Evolutionary conservation across 2,888 invertebrate species (phyloP), one percentile per base, ranked within the genome.

Genomic region (Clivina fossor): DNA sequence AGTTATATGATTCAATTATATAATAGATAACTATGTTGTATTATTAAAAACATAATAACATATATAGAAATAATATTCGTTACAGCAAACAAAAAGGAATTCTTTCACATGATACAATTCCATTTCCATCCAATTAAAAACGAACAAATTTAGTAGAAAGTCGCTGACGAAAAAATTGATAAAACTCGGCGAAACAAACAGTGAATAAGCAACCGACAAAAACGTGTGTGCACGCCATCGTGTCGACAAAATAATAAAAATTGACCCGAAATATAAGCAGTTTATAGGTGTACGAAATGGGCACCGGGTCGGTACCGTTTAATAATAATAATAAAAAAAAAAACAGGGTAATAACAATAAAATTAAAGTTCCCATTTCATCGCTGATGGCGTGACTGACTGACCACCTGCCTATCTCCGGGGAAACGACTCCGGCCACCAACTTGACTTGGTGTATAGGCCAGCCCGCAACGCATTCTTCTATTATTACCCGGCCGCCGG

Each of bases 341-440:
- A 41, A 51, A 51, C 51, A 51, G 33, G 22, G 51, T 43, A 51
- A 51, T 51, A 51, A 51, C 51, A 41, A 51, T 51, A 51, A 51
- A 41, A 51, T 51, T 51, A 51, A 41, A 51, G 43, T 43, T 33
- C 32, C 30, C 43, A 26, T 43, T 53, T 53, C 44, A 53, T 53
- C 26, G 44, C 44, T 35, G 40, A 50, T 50, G 24, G 43, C 43
- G 43, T 43, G 43, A 43, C 43, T 18, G 15, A 38, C 15, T n/a
- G 16, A n/a, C n/a, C 16, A 5, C 38, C 8, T 5, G 38, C 3
- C n/a, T 18, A n/a, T 18, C 38, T 38, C 33, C 5, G 15, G 15
- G 15, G 15, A 7, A 9, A 24, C 26, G 35, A 11, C 35, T 3
- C 35, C 2, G 18, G 44, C 44, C 11, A 30, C 9, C n/a, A 30